Evolutionary conservation across 2,797 vertebrate genomes (phyloP), one percentile per base, ranked within the genome.

Genomic region (Spea hammondii): DNA sequence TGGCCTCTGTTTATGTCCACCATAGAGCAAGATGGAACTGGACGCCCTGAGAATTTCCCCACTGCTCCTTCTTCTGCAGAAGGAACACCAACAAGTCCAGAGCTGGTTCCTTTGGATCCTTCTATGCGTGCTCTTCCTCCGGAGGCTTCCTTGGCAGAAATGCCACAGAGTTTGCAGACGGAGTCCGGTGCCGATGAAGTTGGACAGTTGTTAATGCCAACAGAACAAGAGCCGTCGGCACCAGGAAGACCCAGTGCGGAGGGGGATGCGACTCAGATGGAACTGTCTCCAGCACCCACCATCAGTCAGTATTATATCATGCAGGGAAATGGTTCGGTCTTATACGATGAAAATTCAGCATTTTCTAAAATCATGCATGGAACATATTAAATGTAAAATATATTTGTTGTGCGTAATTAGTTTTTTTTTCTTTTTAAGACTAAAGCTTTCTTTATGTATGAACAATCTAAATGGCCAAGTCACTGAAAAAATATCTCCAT

Each of bases 261-360:
- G 78, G 91, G 91, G 10, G 96, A 98, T 86, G 93, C 95, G 80
- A 96, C 94, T 62, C 96, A 98, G 87, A 98, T 98, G 96, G 96
- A 98, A 89, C 94, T 97, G 89, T 98, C 96, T 12, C 96, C 96
- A 3, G 95, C 94, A 76, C 95, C 96, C 83, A 95, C 94, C 87
- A 96, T 95, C 86, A 94, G 96, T 95, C 92, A 95, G 94, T 91
- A 87, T 89, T 68, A 12, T 5, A 17, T 85, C 84, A 17, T 17
- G 17, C 17, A 17, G 17, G 17, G 17, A 17, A 17, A 17, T 1
- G 17, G 17, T 17, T 17, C 17, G 17, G 17, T 17, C 17, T 17
- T 1, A 6, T 14, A 14, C n/a, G 6, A 46, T 7, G 8, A 4
- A 14, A 48, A 49, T 14, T 4, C 57, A 57, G 55, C 14, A 13